phyloP scores from a whole-genome alignment of 1,140 invertebrate species.

The Lasioglossum albipes region DNA sequence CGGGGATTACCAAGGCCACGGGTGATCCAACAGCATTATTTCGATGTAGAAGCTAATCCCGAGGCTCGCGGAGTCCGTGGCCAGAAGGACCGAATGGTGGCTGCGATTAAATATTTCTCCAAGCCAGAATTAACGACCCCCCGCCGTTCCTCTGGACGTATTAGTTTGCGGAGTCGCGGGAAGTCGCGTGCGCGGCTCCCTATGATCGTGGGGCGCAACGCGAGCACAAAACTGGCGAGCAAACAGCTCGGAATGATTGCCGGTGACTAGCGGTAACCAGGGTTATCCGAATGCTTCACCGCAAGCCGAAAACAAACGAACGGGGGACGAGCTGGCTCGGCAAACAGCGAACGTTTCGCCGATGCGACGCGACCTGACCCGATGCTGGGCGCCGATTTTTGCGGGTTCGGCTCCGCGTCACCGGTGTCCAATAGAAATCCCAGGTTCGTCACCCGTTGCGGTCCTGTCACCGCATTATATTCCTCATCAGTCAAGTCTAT shows the following conservation, averaged over 20 bases:
- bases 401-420: background rate
- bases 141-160: too few relatives aligned
- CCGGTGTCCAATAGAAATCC: background rate
- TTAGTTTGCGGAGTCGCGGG: too few relatives aligned
- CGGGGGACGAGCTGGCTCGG: conserved; percentile 48
- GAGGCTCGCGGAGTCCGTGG: too few relatives aligned
- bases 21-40: too few relatives aligned
- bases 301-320: conserved; percentile 58
- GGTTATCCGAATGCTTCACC: conserved; percentile 56
- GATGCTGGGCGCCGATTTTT: conserved; percentile 16
- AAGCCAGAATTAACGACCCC: too few relatives aligned
- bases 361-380: conserved; percentile 21
- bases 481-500: background rate
- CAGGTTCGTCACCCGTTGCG: conserved; percentile 1
- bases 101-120: too few relatives aligned
- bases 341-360: conserved; percentile 37
- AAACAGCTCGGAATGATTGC: conserved; percentile 49
- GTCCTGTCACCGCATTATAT: conserved; percentile 16
- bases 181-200: too few relatives aligned
- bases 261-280: conserved; percentile 41
- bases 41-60: too few relatives aligned
- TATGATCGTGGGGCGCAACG: background rate
- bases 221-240: conserved; percentile 18
- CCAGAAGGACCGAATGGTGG: too few relatives aligned
- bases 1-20: too few relatives aligned